Percentiles rank a stretch among this genome's conserved stretches.
Evolutionary conservation across 2,797 vertebrate species (phyloP).

Genomic region (Antennarius maculatus): DNA sequence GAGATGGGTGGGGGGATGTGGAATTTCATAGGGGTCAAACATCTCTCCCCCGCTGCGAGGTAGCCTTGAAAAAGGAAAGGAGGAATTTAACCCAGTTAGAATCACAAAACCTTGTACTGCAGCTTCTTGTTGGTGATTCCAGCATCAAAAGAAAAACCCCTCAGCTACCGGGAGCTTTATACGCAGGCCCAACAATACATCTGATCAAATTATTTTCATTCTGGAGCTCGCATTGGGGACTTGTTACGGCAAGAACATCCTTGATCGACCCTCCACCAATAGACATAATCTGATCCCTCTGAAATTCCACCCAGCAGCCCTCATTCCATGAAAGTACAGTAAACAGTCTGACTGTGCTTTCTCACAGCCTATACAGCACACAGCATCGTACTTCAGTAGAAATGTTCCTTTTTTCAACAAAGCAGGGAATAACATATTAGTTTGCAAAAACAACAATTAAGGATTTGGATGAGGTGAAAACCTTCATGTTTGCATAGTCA

Average conservation of each 20-base stretch:
- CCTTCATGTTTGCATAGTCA: neutral
- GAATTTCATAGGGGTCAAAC: constrained; percentile 63
- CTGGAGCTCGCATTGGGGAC: neutral
- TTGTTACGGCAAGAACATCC: neutral
- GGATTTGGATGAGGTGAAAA: neutral
- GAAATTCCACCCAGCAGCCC: constrained; percentile 40
- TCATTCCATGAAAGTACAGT: constrained; percentile 36
- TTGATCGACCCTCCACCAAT: constrained; percentile 4
- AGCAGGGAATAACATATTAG: neutral
- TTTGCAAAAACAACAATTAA: neutral
- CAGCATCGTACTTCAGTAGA: neutral
- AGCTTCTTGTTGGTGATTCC: constrained; percentile 3
- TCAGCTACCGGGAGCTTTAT: neutral
- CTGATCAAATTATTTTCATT: constrained; percentile 5
- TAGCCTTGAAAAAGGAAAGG: constrained; percentile 39
- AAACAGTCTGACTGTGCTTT: constrained; percentile 39
- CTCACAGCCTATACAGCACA: neutral
- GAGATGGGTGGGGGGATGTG: constrained; percentile 47
- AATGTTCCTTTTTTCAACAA: constrained; percentile 6
- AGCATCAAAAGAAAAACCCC: constrained; percentile 29
- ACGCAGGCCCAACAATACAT: neutral
- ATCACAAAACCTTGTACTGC: neutral
- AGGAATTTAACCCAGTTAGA: neutral
- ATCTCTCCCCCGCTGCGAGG: constrained; percentile 46
- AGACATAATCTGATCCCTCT: constrained; percentile 3